Evolutionary conservation across 2,113 vertebrate species (phyloP), one percentile per base, ranked within the genome.

Genomic region (Excalfactoria chinensis): DNA sequence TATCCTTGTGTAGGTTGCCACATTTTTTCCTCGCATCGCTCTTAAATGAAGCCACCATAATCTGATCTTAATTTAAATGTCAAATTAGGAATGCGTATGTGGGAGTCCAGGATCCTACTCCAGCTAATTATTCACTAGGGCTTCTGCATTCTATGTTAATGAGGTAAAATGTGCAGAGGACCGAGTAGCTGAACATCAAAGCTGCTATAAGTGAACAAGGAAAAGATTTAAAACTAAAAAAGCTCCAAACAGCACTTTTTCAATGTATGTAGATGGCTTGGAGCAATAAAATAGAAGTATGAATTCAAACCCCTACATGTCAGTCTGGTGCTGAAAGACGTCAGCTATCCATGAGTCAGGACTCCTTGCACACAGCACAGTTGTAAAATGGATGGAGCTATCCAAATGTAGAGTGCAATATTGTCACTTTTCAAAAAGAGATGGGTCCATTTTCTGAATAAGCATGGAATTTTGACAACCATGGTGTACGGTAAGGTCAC

Each of bases 121-220:
- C 70, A 79, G 70, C 77, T 97, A 97, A 97, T 97, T 97, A 95
- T 97, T 95, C 95, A 94, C 62, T 87, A 74, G 84, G 89, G 82
- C 35, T 72, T 96, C 79, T 96, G 75, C 88, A 92, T 95, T 97
- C 79, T 95, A 43, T 93, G 82, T 92, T 95, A 97, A 96, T 96
- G 96, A 97, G 84, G 77, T 95, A 77, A 97, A 85, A 85, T 79
- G 78, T 14, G 66, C 70, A 89, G 43, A 96, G 84, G 81, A 95
- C 66, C 87, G 94, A 96, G 91, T 90, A 72, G 84, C 88, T 96
- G 84, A 94, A 90, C 82, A 92, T 95, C 95, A 97, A 96, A 96
- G 78, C 56, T 63, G 59, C 70, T 95, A 1, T 88, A 80, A 94
- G 58, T 74, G 89, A 95, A 82, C 49, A 43, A 84, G 69, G 34